These are phyloP conservation scores for Drosophila sordidapex DNA, from an alignment of 2,888 invertebrate species.

Conservation along the genomic window DNA sequence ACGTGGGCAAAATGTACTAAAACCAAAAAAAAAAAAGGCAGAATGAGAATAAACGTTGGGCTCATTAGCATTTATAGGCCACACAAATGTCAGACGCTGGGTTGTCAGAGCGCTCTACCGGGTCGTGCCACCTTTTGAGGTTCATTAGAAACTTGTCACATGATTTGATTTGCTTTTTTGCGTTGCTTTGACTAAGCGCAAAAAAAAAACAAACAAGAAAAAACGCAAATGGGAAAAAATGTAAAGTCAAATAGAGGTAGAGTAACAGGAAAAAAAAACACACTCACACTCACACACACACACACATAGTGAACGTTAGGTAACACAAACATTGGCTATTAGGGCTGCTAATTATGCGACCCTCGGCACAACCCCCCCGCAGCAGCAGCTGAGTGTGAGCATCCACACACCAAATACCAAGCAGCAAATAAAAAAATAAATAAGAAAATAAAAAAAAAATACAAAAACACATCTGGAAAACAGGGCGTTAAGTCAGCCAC, in stretches of 20 bases:
- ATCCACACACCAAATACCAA: constrained; percentile 6
- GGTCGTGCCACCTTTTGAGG: constrained; percentile 53
- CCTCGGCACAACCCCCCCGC: constrained; percentile 44
- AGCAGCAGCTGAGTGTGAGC: constrained; percentile 8
- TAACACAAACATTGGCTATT: constrained; percentile 44
- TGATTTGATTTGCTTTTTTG: constrained; percentile 71
- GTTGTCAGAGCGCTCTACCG: constrained; percentile 15
- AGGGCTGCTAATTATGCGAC: constrained; percentile 72
- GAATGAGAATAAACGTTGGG: constrained; percentile 39
- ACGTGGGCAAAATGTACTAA: constrained; percentile 27
- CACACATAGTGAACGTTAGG: constrained; percentile 8
- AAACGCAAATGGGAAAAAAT: constrained; percentile 28
- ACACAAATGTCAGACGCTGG: constrained; percentile 62
- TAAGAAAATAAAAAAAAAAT: background rate
- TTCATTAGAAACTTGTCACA: constrained; percentile 79
- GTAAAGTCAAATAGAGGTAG: constrained; percentile 27
- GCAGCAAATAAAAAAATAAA: constrained; percentile 9
- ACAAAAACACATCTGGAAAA: constrained; percentile 18
- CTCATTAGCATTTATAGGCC: constrained; percentile 78
- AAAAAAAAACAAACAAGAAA: constrained; percentile 8
- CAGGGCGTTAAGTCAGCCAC: constrained; percentile 56
- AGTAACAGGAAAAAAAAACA: constrained; percentile 7
- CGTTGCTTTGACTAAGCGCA: background rate
- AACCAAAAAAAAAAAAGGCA: constrained; percentile 13
- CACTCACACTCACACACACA: constrained; percentile 1